Evolutionary conservation across 2,888 invertebrate species (phyloP), one percentile per base, ranked within the genome.

Genomic region (Drosophila lacicola): DNA sequence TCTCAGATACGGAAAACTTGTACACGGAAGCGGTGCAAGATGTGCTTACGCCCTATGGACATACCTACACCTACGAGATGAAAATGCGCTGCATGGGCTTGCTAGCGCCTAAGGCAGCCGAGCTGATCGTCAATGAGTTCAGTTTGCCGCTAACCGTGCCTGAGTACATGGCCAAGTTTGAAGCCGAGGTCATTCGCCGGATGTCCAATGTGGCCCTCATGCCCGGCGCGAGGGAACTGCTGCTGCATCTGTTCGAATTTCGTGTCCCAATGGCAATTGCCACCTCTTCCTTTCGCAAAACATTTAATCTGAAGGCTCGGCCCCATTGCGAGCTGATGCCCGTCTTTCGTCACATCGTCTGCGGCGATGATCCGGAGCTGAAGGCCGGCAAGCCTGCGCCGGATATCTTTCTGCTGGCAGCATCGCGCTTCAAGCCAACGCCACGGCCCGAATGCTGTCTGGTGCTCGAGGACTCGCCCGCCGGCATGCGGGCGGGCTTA

Each of bases 401-500:
- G 0, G 97, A 98, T 90, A 96, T 97, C 75, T 98, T 96, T 90
- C 91, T 96, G 11, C 94, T 97, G 0, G 95, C 96, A 51, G 96
- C 96, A 0, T 92, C 93, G 0, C 93, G 97, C 70, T 97, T 97
- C 91, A 92, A 93, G 0, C 94, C 95, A 60, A 93, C 93, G 73
- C 95, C 96, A n/a, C 96, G 95, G 95, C 94, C 95, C 10, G 93
- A 80, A 3, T 33, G 73, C 2, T 96, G 96, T 87, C 92, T 98
- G 61, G 97, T 97, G 3, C 96, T 98, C 91, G 98, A 98, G 93
- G 98, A 98, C 92, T 96, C 98, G 0, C 96, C 96, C 0, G 96
- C 96, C 90, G 98, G 98, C 1, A 96, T 97, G 0, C 93, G 94
- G 34, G 96, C 96, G 0, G 97, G 95, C 0, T 74, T 94, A 11